Evolutionary conservation across 2,888 invertebrate genomes (phyloP).

Genomic region (Drosophila cognata): DNA sequence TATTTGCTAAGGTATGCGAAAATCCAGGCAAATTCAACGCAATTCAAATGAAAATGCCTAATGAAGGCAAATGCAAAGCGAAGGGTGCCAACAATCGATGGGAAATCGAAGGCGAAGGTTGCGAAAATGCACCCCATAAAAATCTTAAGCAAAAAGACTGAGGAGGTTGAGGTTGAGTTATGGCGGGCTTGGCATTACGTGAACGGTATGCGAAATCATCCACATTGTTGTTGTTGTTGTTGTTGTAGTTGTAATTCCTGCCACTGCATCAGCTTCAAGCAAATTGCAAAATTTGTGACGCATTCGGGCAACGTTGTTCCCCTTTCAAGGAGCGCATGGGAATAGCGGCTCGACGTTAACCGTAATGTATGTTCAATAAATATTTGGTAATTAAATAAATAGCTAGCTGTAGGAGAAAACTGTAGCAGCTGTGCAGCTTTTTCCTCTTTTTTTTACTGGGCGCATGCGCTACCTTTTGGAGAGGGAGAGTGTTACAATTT

Average conservation of each 20-base stretch:
- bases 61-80: constrained; percentile 57
- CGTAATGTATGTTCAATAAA: constrained; percentile 81
- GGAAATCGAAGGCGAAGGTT: constrained; percentile 55
- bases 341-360: constrained; percentile 63
- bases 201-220: constrained; percentile 62
- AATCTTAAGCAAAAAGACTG: constrained; percentile 42
- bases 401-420: constrained; percentile 40
- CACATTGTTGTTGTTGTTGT: constrained; percentile 12
- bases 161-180: constrained; percentile 49
- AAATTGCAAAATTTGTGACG: constrained; percentile 78
- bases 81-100: constrained; percentile 70
- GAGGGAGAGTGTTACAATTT: constrained; percentile 74
- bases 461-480: constrained; percentile 40
- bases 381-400: constrained; percentile 81
- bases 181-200: constrained; percentile 45
- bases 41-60: constrained; percentile 58
- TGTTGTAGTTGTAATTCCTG: constrained; percentile 13
- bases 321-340: constrained; percentile 45
- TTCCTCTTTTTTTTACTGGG: constrained; percentile 21
- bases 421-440: constrained; percentile 74
- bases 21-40: constrained; percentile 47
- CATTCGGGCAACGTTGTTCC: constrained; percentile 52
- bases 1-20: constrained; percentile 55
- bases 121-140: constrained; percentile 62
- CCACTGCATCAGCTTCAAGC: constrained; percentile 47